Percentiles rank a stretch among this genome's conserved stretches.
These are phyloP conservation scores for Glareola pratincola DNA, from an alignment of 2,113 vertebrate species.

Conservation along the genomic window DNA sequence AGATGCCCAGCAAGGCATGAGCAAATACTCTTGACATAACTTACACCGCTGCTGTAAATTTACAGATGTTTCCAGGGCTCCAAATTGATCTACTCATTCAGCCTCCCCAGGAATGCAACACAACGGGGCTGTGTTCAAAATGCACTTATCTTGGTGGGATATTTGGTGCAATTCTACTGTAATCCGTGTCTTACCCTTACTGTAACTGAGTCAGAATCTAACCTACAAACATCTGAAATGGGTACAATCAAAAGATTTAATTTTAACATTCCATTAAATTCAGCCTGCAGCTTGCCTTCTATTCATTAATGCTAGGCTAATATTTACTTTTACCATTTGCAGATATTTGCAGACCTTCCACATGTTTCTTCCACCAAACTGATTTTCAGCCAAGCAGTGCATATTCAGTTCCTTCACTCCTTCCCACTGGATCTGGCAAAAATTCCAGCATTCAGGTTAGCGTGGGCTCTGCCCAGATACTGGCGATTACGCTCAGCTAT, in stretches of 20 bases:
- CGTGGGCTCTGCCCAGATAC: background rate
- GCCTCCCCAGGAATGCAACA: background rate
- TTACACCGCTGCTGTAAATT: background rate
- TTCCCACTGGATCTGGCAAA: slow-evolving; percentile 9
- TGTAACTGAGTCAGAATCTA: background rate
- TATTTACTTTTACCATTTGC: background rate
- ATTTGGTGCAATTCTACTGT: background rate
- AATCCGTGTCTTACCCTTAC: background rate
- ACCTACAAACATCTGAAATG: background rate
- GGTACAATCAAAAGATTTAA: background rate
- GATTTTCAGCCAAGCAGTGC: background rate
- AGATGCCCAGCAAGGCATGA: background rate
- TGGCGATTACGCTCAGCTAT: background rate
- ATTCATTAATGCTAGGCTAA: background rate
- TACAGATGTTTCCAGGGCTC: background rate
- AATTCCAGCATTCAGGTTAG: background rate
- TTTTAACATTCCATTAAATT: background rate
- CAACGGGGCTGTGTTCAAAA: background rate
- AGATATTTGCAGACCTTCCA: background rate
- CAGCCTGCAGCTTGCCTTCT: background rate
- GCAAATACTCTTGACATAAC: background rate
- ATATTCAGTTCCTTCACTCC: background rate
- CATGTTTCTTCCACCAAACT: background rate
- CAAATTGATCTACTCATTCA: background rate
- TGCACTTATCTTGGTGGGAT: background rate